Percentiles rank a stretch among this genome's conserved stretches.
phyloP scores from a whole-genome alignment of 2,113 vertebrate species.

The Scalopus aquaticus region DNA sequence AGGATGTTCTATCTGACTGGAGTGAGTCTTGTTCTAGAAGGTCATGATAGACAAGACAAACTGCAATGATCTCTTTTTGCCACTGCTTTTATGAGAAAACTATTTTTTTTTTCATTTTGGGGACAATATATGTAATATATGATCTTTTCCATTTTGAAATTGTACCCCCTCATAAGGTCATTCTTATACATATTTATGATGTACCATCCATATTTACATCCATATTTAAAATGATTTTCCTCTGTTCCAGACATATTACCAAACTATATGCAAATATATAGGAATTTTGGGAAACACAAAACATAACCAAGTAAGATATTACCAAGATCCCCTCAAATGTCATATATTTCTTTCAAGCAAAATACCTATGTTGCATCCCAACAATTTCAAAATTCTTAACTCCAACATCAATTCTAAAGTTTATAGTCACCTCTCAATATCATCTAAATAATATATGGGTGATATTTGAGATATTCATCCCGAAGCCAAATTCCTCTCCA shows the following conservation, averaged over 20 bases:
- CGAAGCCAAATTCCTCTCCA: not conserved
- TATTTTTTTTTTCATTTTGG: not conserved
- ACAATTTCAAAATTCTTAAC: not conserved
- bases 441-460: not conserved
- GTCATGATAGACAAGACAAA: not conserved
- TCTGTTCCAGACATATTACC: not conserved
- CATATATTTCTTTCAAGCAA: not conserved
- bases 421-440: not conserved
- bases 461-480: not conserved
- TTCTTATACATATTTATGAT: not conserved
- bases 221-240: not conserved
- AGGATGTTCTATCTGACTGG: not conserved
- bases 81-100: not conserved
- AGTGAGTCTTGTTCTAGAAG: not conserved
- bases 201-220: not conserved
- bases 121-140: not conserved
- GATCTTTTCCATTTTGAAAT: conserved; percentile 18
- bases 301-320: not conserved
- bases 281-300: not conserved
- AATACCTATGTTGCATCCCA: not conserved
- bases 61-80: not conserved
- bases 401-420: not conserved
- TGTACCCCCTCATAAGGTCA: not conserved
- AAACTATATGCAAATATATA: not conserved
- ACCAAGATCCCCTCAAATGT: not conserved